Conservation (phyloP, 2,113 vertebrate genomes). For the Nasalis larvatus region DNA sequence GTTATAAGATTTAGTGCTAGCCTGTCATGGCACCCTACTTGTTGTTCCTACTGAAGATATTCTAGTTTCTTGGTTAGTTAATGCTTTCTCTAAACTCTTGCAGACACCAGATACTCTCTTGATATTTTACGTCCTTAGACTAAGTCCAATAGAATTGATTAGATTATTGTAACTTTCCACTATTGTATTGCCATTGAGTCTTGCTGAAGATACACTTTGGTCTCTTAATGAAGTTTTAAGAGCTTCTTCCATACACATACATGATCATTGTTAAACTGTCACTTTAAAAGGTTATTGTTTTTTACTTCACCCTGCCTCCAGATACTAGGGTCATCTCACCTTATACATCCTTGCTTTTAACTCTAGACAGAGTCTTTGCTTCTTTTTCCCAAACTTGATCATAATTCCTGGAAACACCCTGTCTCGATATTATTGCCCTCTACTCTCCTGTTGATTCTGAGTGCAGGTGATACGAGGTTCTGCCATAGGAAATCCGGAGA, state of each 20-base stretch:
- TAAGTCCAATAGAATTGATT: background rate
- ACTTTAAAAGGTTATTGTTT: background rate
- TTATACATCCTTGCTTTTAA: background rate
- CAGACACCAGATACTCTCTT: background rate
- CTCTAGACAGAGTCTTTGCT: background rate
- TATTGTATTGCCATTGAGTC: background rate
- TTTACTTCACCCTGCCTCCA: background rate
- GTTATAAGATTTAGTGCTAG: background rate
- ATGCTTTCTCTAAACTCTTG: background rate
- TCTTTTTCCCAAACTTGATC: background rate
- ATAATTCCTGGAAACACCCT: background rate
- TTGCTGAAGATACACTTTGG: background rate
- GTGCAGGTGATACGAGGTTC: fast-evolving
- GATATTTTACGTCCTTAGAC: background rate
- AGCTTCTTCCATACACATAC: background rate
- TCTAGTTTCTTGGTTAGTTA: background rate
- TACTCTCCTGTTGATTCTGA: background rate
- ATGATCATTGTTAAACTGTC: background rate
- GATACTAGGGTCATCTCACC: background rate
- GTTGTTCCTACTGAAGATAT: background rate
- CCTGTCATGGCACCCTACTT: background rate
- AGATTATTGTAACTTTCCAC: background rate
- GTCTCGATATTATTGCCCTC: background rate
- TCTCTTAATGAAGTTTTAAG: background rate
- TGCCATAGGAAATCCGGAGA: fast-evolving